These are phyloP conservation scores for Pharmacophagus antenor DNA, from an alignment of 2,888 invertebrate genomes.

Conservation along the genomic window DNA sequence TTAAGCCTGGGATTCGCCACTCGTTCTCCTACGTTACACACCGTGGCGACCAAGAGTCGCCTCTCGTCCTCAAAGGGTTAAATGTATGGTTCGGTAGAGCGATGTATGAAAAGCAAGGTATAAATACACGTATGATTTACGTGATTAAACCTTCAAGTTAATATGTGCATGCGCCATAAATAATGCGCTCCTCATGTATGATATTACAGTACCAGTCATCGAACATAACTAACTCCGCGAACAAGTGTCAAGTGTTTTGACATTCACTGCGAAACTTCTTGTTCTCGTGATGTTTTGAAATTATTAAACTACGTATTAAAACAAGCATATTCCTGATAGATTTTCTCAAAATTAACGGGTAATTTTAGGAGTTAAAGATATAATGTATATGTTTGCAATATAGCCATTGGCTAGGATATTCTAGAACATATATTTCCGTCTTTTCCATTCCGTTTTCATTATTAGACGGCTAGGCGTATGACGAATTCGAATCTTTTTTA, in stretches of 20 bases:
- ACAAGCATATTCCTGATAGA: background rate
- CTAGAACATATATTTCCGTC: no score
- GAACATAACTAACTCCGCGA: background rate
- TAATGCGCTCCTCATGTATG: background rate
- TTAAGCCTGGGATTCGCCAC: no score
- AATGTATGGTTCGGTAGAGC: background rate
- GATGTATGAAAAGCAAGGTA: background rate
- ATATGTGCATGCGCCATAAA: background rate
- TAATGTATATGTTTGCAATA: no score
- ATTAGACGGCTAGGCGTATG: no score
- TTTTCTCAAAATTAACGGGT: no score
- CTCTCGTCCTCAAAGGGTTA: background rate
- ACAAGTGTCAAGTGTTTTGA: slow-evolving; percentile 7
- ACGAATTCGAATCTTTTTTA: no score
- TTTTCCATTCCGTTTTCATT: no score
- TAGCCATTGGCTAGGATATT: no score
- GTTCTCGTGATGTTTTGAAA: background rate
- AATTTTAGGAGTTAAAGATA: no score
- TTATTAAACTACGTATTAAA: slow-evolving; percentile 1
- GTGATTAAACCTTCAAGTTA: background rate
- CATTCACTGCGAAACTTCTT: slow-evolving; percentile 1
- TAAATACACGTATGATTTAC: background rate
- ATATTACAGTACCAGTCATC: slow-evolving; percentile 1
- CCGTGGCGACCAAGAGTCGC: no score
- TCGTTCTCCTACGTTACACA: no score